Conservation (phyloP, 2,113 vertebrate species). For the Mus spicilegus region DNA sequence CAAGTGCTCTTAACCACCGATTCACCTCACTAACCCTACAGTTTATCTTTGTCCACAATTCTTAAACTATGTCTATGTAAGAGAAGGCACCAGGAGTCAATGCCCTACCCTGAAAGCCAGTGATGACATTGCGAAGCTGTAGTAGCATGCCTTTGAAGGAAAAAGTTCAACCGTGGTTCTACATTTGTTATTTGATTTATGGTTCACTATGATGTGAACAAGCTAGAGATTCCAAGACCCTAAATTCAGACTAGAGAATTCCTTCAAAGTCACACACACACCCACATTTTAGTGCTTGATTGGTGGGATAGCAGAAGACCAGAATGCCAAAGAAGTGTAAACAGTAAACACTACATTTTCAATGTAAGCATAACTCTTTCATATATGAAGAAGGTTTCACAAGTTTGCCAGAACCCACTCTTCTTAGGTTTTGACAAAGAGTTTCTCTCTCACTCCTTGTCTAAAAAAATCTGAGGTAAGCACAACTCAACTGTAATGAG, state of each 20-base stretch:
- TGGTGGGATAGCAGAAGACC: not conserved
- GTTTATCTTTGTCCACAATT: not conserved
- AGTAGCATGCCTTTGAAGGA: not conserved
- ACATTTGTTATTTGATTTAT: not conserved
- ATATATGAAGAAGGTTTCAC: not conserved
- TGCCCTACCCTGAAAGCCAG: not conserved
- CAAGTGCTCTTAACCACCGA: not conserved
- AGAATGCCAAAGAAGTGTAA: not conserved
- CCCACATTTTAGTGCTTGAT: not conserved
- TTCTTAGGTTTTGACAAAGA: not conserved
- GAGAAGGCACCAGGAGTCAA: not conserved
- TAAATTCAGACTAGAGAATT: not conserved
- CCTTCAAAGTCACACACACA: not conserved
- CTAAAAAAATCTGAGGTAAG: not conserved
- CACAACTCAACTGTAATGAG: not conserved
- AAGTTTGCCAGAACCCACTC: not conserved
- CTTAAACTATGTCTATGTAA: not conserved
- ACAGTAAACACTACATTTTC: not conserved
- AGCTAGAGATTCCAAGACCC: no score
- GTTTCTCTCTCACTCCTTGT: not conserved
- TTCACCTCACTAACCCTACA: not conserved
- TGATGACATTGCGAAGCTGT: not conserved
- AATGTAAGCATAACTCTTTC: not conserved
- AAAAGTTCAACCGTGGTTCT: not conserved
- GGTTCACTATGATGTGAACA: not conserved